These are phyloP conservation scores for Nymphalis polychloros DNA, from an alignment of 2,888 invertebrate species.

Conservation along the genomic window DNA sequence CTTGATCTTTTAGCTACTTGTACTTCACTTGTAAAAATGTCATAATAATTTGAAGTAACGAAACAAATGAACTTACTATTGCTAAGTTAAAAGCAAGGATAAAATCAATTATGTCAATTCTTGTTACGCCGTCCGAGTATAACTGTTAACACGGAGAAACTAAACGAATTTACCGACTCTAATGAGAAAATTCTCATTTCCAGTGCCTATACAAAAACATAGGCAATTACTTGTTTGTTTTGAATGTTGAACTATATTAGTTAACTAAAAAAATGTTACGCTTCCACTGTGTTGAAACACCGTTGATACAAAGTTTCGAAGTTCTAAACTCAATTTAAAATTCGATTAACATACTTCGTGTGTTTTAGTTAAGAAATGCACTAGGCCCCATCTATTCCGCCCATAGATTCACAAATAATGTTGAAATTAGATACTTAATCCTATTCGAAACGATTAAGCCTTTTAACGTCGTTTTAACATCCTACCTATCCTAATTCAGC, in stretches of 20 bases:
- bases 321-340: constrained; percentile 28
- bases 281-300: constrained; percentile 20
- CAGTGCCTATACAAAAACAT: constrained; percentile 46
- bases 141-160: constrained; percentile 47
- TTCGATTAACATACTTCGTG: constrained; percentile 16
- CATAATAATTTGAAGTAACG: neutral
- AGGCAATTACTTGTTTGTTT: constrained; percentile 33
- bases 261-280: constrained; percentile 15
- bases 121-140: constrained; percentile 31
- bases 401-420: neutral
- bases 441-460: no score
- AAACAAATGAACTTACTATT: neutral
- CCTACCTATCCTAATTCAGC: no score
- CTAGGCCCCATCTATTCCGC: neutral
- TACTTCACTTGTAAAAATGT: no score
- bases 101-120: constrained; percentile 39
- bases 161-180: constrained; percentile 68
- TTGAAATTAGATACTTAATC: neutral
- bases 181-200: constrained; percentile 71
- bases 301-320: constrained; percentile 18
- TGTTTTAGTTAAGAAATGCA: constrained; percentile 9
- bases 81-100: constrained; percentile 20
- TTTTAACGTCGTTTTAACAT: no score
- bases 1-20: no score
- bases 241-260: constrained; percentile 27